A percentile compares a stretch with the other conserved stretches of the same genome.
Conservation (phyloP, 2,113 vertebrate genomes). For the Gnathonemus echidnorhynchus region DNA sequence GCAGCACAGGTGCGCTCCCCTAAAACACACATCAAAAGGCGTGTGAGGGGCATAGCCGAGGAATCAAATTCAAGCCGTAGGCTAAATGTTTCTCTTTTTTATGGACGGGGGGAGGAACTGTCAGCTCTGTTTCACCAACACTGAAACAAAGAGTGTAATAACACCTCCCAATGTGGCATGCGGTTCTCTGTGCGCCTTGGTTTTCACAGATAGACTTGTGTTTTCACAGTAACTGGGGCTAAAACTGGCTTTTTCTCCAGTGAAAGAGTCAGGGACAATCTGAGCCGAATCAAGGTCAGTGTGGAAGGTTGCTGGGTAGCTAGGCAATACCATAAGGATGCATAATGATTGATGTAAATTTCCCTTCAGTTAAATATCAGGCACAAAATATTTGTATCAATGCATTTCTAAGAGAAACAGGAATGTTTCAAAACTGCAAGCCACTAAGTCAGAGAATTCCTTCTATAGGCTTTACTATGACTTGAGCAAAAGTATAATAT, state of each 20-base stretch:
- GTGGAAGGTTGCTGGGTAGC: not conserved
- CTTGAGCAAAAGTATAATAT: not conserved
- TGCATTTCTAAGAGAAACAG: not conserved
- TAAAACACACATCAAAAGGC: not conserved
- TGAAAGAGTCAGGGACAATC: not conserved
- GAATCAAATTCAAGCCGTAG: not conserved
- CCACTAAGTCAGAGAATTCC: not conserved
- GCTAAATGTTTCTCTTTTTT: constrained; percentile 4
- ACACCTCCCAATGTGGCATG: not conserved
- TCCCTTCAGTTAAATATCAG: not conserved
- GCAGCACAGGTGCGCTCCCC: not conserved
- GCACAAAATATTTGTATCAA: not conserved
- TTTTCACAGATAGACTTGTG: not conserved
- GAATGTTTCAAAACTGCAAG: not conserved
- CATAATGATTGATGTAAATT: not conserved
- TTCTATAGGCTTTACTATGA: not conserved
- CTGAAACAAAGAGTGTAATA: not conserved
- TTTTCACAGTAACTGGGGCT: not conserved
- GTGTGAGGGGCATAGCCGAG: not conserved
- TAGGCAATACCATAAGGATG: not conserved
- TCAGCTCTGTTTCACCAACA: not conserved
- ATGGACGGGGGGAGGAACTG: not conserved
- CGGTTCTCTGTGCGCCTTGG: not conserved
- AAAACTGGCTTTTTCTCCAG: not conserved
- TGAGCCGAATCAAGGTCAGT: not conserved